Base-by-base conservation (phyloP, 2,797 vertebrate species). In the Chaetophractus vellerosus region DNA sequence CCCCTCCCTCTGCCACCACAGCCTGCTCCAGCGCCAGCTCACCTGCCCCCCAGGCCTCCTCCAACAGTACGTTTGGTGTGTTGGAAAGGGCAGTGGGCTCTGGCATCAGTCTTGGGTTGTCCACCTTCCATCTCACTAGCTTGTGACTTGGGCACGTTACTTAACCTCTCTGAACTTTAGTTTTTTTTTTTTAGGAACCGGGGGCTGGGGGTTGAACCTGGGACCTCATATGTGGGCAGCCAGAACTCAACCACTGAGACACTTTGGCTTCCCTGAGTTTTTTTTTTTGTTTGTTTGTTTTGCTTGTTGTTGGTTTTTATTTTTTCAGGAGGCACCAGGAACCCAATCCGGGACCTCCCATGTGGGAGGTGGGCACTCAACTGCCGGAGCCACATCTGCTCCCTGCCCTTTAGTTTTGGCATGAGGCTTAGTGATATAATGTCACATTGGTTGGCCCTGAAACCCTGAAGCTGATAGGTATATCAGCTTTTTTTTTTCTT, bases 91-190 rank as follows among this genome's bases (percentile, higher is more conserved):
- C 1, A 21, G n/a, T 23, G 8, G 45, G 31, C 41, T 41, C 31
- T 36, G 69, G 61, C 1, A 0, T 18, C 94, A 76, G 55, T 55
- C 24, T 83, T 55, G 66, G 33, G 33, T 72, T 81, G 75, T 38
- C 33, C 26, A 24, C 33, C 89, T 92, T 71, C 75, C 80, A 50
- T 69, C 57, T 91, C 75, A 85, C 1, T 52, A 81, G 19, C 86
- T 85, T 74, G 24, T 94, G 92, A 90, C 15, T 52, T 21, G 80
- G 15, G 26, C 48, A 63, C 95, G 36, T 89, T 80, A 45, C 28
- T 26, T 80, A 57, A 69, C 63, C 12, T 50, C 16, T 68, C 41
- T 57, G 38, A 80, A 50, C 45, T 45, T 93, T n/a, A n/a, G 59
- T 6, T 19, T 75, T 88, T 94, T 6, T 69, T 45, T 45, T 45